phyloP scores from a whole-genome alignment of 2,113 vertebrate species.

The Albula goreensis region DNA sequence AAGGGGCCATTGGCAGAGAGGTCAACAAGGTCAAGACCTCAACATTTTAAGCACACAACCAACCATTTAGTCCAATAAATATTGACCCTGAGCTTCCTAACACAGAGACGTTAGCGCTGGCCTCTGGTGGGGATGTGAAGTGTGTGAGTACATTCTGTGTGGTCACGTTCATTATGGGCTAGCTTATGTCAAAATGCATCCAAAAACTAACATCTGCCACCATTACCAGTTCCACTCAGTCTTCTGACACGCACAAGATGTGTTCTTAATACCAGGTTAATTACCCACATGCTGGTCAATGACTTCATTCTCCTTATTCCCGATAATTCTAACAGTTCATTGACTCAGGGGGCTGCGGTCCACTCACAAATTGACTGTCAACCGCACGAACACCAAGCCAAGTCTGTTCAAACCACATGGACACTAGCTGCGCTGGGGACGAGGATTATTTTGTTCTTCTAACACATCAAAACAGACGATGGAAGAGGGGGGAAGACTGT shows the following conservation, averaged over 20 bases:
- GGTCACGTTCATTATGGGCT: constrained; percentile 11
- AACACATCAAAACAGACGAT: not conserved
- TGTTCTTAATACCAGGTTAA: not conserved
- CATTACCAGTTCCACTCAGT: not conserved
- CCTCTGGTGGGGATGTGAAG: constrained; percentile 19
- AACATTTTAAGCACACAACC: constrained; percentile 55
- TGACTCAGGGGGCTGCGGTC: not conserved
- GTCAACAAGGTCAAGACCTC: constrained; percentile 66
- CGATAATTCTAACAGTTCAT: not conserved
- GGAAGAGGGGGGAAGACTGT: not conserved
- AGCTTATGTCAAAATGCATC: not conserved
- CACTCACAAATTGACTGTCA: not conserved
- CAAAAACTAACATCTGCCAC: not conserved
- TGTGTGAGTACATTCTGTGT: not conserved
- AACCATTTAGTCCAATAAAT: constrained; percentile 40
- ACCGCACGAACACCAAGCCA: not conserved
- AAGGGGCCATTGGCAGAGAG: constrained; percentile 61
- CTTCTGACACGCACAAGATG: not conserved
- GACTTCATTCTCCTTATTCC: not conserved
- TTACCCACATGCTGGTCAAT: not conserved
- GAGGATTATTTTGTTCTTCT: not conserved
- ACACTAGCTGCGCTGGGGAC: not conserved
- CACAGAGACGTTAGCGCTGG: constrained; percentile 11
- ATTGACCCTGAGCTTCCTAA: constrained; percentile 38
- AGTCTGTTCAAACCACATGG: not conserved